Conservation (phyloP, 2,797 vertebrate species). For the Trachops cirrhosus region DNA sequence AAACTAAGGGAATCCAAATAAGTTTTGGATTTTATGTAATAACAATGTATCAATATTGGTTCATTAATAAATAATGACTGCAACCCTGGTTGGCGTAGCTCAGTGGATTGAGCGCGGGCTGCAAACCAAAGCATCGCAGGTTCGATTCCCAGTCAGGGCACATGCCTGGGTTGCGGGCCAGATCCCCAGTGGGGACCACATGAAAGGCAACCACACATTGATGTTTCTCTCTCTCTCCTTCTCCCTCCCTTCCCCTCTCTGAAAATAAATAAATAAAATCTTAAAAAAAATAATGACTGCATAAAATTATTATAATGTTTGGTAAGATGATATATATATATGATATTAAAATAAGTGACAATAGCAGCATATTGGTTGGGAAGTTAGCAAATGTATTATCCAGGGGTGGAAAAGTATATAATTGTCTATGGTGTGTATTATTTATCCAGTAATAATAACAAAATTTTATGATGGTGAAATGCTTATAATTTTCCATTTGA, state of each 20-base stretch:
- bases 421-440: neutral
- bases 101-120: too few relatives aligned
- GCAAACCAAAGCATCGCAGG: too few relatives aligned
- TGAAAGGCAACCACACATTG: too few relatives aligned
- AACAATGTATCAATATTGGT: neutral
- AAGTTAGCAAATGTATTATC: neutral
- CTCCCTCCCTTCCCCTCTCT: too few relatives aligned
- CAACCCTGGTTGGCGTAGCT: too few relatives aligned
- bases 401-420: neutral
- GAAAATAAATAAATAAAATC: too few relatives aligned
- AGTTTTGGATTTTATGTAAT: neutral
- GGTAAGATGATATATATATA: neutral
- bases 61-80: neutral
- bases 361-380: neutral
- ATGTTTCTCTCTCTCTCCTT: too few relatives aligned
- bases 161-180: too few relatives aligned
- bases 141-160: too few relatives aligned
- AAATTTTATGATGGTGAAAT: neutral
- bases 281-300: neutral
- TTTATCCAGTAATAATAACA: neutral
- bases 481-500: neutral
- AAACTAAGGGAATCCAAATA: neutral
- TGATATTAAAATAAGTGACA: constrained; percentile 3
- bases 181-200: too few relatives aligned
- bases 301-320: neutral